Conservation (phyloP, 2,797 vertebrate genomes). For the Bucorvus abyssinicus region DNA sequence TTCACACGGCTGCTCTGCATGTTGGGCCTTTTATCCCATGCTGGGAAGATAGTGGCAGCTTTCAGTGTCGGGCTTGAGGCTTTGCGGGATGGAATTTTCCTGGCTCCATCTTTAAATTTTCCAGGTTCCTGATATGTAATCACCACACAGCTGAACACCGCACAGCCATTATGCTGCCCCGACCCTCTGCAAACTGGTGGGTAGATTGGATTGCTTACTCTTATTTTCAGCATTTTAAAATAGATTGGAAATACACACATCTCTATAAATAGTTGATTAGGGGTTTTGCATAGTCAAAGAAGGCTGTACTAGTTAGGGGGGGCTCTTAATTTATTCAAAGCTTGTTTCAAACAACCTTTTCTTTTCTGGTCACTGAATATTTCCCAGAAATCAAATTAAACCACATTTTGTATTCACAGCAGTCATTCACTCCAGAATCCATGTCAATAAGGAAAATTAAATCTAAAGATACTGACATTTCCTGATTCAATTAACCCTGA, state of each 20-base stretch:
- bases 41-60: background rate
- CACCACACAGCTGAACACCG: background rate
- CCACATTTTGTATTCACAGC: background rate
- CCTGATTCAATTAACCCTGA: constrained; percentile 12
- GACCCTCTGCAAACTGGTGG: constrained; percentile 12
- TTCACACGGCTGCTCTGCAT: background rate
- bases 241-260: constrained; percentile 32
- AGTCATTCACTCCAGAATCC: background rate
- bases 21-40: background rate
- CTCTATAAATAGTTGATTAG: constrained; percentile 56
- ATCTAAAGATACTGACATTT: constrained; percentile 28
- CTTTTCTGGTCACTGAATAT: constrained; percentile 26
- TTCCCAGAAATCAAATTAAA: constrained; percentile 41
- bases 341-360: background rate
- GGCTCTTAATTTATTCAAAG: constrained; percentile 21
- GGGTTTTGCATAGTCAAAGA: background rate
- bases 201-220: constrained; percentile 37
- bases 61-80: background rate
- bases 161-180: background rate
- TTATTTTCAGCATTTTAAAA: constrained; percentile 37
- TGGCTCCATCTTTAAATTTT: background rate
- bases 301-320: background rate
- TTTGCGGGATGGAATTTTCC: constrained; percentile 13
- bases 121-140: background rate
- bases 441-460: constrained; percentile 35